Evolutionary conservation across 2,797 vertebrate genomes (phyloP).

Genomic region (Hemitrygon akajei): DNA sequence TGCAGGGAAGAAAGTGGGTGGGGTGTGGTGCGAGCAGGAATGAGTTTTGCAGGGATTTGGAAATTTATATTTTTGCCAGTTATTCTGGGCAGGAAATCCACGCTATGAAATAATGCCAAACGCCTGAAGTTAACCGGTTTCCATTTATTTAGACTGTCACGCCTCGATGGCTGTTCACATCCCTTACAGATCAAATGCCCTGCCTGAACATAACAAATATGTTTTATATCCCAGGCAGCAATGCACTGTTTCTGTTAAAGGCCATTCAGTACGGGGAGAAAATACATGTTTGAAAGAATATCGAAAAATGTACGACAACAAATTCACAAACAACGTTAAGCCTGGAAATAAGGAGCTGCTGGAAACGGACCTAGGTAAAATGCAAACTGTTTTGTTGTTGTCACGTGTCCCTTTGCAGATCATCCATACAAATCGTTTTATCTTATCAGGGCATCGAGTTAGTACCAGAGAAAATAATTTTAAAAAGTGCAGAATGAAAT

Average conservation of each 20-base stretch:
- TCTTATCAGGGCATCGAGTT: too few relatives aligned
- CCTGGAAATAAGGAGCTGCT: neutral
- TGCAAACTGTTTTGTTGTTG: too few relatives aligned
- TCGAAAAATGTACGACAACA: neutral
- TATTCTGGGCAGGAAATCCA: constrained; percentile 1
- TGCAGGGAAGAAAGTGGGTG: neutral
- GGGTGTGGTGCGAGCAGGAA: neutral
- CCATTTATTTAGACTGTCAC: constrained; percentile 1
- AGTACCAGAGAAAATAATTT: too few relatives aligned
- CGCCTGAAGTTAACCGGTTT: neutral
- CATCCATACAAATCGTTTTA: too few relatives aligned
- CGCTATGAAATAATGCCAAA: constrained; percentile 6
- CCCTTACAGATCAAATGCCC: neutral
- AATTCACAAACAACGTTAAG: neutral
- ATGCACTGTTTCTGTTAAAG: neutral
- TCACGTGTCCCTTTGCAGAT: too few relatives aligned
- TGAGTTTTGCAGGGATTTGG: neutral
- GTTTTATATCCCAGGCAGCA: neutral
- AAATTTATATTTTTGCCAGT: neutral
- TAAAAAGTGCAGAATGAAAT: too few relatives aligned
- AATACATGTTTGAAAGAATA: neutral
- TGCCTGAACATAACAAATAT: neutral
- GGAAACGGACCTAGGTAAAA: neutral
- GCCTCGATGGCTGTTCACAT: neutral
- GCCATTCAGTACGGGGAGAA: neutral